Evolutionary conservation across 1,140 invertebrate genomes (phyloP).

Genomic region (Drosophila lacertosa): DNA sequence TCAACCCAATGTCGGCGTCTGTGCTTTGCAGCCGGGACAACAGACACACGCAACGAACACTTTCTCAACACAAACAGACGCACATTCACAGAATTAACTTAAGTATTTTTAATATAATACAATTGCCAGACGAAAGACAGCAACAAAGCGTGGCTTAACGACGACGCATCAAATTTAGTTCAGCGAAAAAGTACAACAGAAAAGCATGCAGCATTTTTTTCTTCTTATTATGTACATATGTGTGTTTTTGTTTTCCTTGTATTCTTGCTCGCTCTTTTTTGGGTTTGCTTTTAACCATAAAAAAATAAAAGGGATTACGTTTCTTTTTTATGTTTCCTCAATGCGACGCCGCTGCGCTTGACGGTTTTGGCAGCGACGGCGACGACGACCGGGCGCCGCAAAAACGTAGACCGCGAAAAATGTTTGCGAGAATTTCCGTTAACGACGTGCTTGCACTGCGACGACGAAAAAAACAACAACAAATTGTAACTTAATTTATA

Average conservation of each 20-base stretch:
- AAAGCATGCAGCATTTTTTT: slow-evolving; percentile 30
- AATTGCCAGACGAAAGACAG: slow-evolving; percentile 52
- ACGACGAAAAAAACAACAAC: slow-evolving; percentile 40
- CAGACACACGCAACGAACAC: slow-evolving; percentile 10
- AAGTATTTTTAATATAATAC: slow-evolving; percentile 66
- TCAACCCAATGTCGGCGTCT: slow-evolving; percentile 21
- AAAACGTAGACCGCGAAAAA: slow-evolving; percentile 48
- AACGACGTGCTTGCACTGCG: slow-evolving; percentile 57
- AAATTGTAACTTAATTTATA: slow-evolving; percentile 19
- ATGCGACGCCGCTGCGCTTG: slow-evolving; percentile 45
- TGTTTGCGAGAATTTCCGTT: slow-evolving; percentile 57
- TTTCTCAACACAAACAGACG: slow-evolving; percentile 3
- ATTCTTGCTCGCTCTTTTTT: slow-evolving; percentile 10
- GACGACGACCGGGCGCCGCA: slow-evolving; percentile 50
- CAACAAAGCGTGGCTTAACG: slow-evolving; percentile 16
- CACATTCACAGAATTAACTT: slow-evolving; percentile 55
- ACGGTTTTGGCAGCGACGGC: slow-evolving; percentile 39
- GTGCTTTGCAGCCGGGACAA: slow-evolving; percentile 23
- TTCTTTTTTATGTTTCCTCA: slow-evolving; percentile 20
- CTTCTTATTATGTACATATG: slow-evolving; percentile 4
- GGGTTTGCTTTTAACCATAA: not conserved
- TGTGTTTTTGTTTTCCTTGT: slow-evolving; percentile 3
- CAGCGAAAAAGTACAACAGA: slow-evolving; percentile 14
- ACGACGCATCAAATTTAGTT: slow-evolving; percentile 36
- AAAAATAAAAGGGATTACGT: slow-evolving; percentile 49